Base-by-base conservation (phyloP, 2,888 invertebrate species). In the Crepidodera aurea region DNA sequence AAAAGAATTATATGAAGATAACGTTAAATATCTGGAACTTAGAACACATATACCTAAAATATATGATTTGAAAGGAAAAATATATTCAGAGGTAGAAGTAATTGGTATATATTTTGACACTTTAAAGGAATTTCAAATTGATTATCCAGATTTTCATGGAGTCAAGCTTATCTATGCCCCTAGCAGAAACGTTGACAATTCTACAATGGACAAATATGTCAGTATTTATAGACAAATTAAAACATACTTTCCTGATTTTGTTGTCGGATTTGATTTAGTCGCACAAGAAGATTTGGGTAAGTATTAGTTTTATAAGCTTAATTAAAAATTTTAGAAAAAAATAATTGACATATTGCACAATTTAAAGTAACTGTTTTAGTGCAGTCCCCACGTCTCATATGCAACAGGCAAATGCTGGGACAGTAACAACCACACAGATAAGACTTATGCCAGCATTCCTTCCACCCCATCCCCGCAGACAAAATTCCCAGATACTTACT, bases 191-290 rank as follows among this genome's bases (percentile, higher is more conserved):
- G 83, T 84, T 0, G 73, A 83, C 13, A 73, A 71, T 0, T 42
- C 69, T 0, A 77, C 79, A 0, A 72, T 88, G 1, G 75, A 78
- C 5, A 18, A 65, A n/a, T 70, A 72, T 22, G 44, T 69, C 0
- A 40, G 68, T 1, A 58, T 64, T 32, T 61, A 64, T n/a, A 40
- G 57, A 7, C 59, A 64, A 39, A 32, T 73, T 22, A 64, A 55
- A 37, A 22, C 25, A 7, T 22, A 37, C 10, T 73, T 65, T 62
- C 89, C 91, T 0, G 83, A 88, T 8, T 85, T 88, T 61, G 81
- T 93, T 18, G 89, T 88, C 22, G 93, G 93, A 2, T 93, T 93
- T 70, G 93, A 93, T 82, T 81, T 93, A 64, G 92, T 93, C 0
- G 92, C 92, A 0, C 90, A 91, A 75, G 93, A 93, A 76, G 93